Conservation (phyloP, 2,113 vertebrate genomes). For the Leptobrachium ailaonicum region DNA sequence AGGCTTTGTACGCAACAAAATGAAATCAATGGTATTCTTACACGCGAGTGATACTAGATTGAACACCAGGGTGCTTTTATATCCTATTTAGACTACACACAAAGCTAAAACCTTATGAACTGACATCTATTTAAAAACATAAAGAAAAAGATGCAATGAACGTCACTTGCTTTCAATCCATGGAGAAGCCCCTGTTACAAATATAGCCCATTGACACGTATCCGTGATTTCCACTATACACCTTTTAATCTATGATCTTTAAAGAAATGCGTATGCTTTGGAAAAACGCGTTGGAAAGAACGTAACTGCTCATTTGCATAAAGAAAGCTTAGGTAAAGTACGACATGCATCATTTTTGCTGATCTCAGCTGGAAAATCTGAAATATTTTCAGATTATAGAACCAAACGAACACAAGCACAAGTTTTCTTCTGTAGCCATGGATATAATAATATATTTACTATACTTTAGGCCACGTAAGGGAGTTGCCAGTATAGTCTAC, state of each 20-base stretch:
- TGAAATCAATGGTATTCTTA: no score
- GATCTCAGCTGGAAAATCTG: conserved; percentile 33
- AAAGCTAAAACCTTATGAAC: no score
- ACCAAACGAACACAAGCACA: conserved; percentile 36
- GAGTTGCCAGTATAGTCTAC: conserved; percentile 24
- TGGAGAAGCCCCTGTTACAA: no score
- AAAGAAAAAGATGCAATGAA: no score
- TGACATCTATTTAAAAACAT: no score
- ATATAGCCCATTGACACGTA: background rate
- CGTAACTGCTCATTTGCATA: conserved; percentile 41
- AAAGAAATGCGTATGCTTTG: conserved; percentile 27
- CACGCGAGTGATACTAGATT: no score
- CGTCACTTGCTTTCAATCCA: no score
- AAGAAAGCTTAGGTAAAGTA: conserved; percentile 39
- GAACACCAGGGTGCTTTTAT: no score
- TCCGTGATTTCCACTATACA: background rate
- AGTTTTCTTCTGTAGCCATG: conserved; percentile 39
- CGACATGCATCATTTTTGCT: conserved; percentile 44
- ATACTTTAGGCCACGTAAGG: conserved; percentile 33
- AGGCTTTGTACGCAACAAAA: no score
- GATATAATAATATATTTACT: conserved; percentile 45
- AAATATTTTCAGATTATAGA: conserved; percentile 48
- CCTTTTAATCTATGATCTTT: conserved; percentile 1
- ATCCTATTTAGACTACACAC: no score
- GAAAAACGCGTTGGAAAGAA: conserved; percentile 22